These are phyloP conservation scores for Mohoua ochrocephala DNA, from an alignment of 2,113 vertebrate species.

Conservation along the genomic window DNA sequence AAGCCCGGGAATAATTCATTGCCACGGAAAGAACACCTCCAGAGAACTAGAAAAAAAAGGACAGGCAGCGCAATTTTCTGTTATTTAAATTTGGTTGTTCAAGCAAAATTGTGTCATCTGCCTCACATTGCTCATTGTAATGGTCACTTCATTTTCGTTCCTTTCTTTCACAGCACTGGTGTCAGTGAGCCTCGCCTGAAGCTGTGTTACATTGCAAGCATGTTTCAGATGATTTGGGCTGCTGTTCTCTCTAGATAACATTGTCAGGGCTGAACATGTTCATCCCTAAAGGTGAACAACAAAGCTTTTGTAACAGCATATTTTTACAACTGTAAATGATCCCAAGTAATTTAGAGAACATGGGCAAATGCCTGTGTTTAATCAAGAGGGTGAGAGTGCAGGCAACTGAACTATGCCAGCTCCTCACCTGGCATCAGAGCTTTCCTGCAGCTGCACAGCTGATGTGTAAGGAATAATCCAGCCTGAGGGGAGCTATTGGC, in stretches of 20 bases:
- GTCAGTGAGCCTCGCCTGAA: not conserved
- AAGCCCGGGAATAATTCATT: not conserved
- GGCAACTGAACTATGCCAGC: not conserved
- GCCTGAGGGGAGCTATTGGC: not conserved
- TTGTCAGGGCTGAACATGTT: conserved; percentile 25
- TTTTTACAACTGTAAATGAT: conserved; percentile 38
- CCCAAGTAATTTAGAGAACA: conserved; percentile 13
- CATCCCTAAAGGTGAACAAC: conserved; percentile 8
- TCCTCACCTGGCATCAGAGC: not conserved
- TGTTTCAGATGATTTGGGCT: not conserved
- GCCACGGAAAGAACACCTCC: not conserved
- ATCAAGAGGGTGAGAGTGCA: not conserved
- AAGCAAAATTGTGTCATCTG: not conserved
- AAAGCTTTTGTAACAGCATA: conserved; percentile 10
- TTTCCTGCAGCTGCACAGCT: not conserved
- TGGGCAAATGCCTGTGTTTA: not conserved
- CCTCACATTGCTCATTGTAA: not conserved
- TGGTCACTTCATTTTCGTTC: not conserved
- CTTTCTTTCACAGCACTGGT: not conserved
- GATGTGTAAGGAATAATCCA: not conserved
- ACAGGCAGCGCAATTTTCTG: not conserved
- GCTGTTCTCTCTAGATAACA: conserved; percentile 58
- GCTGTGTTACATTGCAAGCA: not conserved
- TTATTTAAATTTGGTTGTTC: not conserved
- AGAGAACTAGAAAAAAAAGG: not conserved